These are phyloP conservation scores for Adelosebastes latens DNA, from an alignment of 2,797 vertebrate species.

Conservation along the genomic window DNA sequence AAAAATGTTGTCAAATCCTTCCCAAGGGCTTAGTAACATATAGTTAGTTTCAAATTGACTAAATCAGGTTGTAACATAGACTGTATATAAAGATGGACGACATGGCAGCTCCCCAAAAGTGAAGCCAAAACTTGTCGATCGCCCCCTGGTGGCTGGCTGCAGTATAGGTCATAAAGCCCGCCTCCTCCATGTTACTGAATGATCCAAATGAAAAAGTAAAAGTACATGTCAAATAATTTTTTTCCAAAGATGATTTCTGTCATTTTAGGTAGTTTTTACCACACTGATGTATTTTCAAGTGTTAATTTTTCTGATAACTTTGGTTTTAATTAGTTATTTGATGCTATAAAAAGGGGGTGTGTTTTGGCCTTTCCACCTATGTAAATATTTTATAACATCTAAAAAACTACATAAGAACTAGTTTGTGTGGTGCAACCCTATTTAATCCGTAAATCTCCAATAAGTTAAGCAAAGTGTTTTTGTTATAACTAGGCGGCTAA, in stretches of 20 bases:
- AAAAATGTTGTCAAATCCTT: too few relatives aligned
- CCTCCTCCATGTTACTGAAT: too few relatives aligned
- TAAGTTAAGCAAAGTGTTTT: background rate
- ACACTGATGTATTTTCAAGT: too few relatives aligned
- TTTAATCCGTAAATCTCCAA: background rate
- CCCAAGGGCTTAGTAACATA: background rate
- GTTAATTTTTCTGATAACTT: too few relatives aligned
- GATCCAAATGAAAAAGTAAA: accelerated
- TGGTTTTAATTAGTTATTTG: too few relatives aligned
- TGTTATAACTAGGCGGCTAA: background rate
- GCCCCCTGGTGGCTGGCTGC: too few relatives aligned
- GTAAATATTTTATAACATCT: background rate
- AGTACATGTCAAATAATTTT: too few relatives aligned
- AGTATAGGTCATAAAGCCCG: too few relatives aligned
- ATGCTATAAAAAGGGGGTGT: too few relatives aligned
- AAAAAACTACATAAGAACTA: background rate
- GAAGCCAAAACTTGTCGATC: too few relatives aligned
- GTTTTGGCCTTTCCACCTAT: background rate
- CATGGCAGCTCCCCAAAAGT: background rate
- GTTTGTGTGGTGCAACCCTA: background rate
- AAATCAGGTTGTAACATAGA: background rate
- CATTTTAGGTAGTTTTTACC: too few relatives aligned
- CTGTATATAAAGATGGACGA: background rate
- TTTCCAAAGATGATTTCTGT: too few relatives aligned
- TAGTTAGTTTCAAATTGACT: background rate